Percentiles rank a stretch among this genome's conserved stretches.
phyloP scores from a whole-genome alignment of 2,113 vertebrate genomes.

The Gallinago jamesoni region DNA sequence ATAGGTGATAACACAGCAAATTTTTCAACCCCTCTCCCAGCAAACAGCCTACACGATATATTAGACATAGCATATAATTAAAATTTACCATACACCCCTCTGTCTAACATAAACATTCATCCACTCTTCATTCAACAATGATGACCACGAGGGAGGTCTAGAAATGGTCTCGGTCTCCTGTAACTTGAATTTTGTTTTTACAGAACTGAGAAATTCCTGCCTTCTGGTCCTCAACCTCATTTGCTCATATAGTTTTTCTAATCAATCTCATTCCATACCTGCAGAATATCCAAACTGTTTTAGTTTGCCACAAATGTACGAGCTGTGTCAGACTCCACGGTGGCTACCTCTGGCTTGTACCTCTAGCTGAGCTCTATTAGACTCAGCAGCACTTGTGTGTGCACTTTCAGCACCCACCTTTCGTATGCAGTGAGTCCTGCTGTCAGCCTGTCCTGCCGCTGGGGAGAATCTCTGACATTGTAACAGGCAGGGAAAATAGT shows the following conservation, averaged over 20 bases:
- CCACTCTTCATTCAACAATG: not conserved
- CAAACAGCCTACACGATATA: not conserved
- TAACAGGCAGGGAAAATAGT: not conserved
- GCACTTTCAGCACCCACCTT: not conserved
- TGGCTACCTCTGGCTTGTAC: not conserved
- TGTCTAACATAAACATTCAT: not conserved
- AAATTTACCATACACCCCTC: not conserved
- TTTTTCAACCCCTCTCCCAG: not conserved
- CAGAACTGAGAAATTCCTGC: not conserved
- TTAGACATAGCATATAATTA: not conserved
- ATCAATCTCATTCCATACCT: not conserved
- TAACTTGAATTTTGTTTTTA: not conserved
- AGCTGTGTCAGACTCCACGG: not conserved
- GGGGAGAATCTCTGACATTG: not conserved
- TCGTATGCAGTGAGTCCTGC: not conserved
- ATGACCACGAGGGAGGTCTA: not conserved
- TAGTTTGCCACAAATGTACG: not conserved
- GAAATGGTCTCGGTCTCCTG: not conserved
- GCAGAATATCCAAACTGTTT: not conserved
- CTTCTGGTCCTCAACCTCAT: not conserved
- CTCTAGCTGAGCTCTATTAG: not conserved
- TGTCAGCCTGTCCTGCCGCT: not conserved
- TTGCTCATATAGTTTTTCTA: not conserved
- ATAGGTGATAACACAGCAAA: not conserved
- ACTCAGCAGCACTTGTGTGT: not conserved